Percentiles rank a stretch among this genome's conserved stretches.
phyloP scores from a whole-genome alignment of 1,140 invertebrate species.

The Diorhabda carinulata region DNA sequence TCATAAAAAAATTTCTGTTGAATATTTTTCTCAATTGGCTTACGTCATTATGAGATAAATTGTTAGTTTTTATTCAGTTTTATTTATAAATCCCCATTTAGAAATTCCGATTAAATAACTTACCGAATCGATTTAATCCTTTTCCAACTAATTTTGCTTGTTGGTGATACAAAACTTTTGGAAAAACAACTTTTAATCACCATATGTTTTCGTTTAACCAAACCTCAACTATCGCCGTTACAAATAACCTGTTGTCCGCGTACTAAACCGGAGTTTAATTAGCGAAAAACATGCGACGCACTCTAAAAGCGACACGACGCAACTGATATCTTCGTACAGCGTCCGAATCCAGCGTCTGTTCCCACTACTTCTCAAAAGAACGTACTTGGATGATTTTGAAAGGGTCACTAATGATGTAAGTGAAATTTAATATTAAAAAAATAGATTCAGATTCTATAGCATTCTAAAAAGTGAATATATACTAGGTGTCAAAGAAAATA shows the following conservation, averaged over 20 bases:
- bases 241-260: slow-evolving; percentile 1
- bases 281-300: background rate
- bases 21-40: too few relatives aligned
- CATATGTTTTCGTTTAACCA: background rate
- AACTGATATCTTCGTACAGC: background rate
- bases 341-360: background rate
- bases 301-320: background rate
- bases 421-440: too few relatives aligned
- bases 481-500: too few relatives aligned
- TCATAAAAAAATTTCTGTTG: too few relatives aligned
- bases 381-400: background rate
- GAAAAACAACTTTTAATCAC: background rate
- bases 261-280: slow-evolving; percentile 1
- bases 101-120: background rate
- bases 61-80: too few relatives aligned
- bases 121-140: background rate
- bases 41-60: too few relatives aligned
- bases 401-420: too few relatives aligned
- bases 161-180: background rate
- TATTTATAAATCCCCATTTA: too few relatives aligned
- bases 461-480: too few relatives aligned
- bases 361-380: background rate
- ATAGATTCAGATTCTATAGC: too few relatives aligned
- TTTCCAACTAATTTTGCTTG: background rate
- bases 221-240: background rate